Base-by-base conservation (phyloP, 2,888 invertebrate species). In the Hoplodrina ambigua region DNA sequence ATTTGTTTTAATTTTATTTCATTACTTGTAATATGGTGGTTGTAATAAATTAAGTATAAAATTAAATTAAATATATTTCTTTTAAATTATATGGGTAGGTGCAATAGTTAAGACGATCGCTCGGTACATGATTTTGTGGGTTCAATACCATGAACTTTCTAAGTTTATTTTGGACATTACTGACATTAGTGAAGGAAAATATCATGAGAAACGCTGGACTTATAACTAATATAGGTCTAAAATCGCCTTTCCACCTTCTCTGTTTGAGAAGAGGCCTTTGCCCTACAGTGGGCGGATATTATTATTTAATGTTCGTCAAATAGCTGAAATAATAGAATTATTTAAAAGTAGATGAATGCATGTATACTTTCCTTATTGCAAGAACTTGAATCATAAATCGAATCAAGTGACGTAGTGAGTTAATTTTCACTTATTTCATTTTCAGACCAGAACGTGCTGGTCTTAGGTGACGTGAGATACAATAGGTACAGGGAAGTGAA, bases 381-480 rank as follows among this genome's bases (percentile, higher is more conserved):
- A 4, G 4, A 8, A 13, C 13, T n/a, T 53, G 60, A 4, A 37
- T 46, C 10, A 6, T 19, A 30, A 4, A 17, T 15, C 2, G 19
- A 13, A 64, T 13, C 13, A n/a, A 49, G 1, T 30, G 15, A 8
- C 0, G n/a, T n/a, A 17, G 19, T 4, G 11, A 46, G 13, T 55
- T 49, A 53, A 53, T 41, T 44, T 11, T 56, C 1, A 20, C 58
- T 4, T 49, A 20, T 33, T 69, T 61, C 5, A 4, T 5, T 83
- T 81, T 19, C 73, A 83, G 84, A 25, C 0, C 73, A 68, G 11
- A 66, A 54, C 5, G 20, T 72, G 2, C 17, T 84, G 13, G 73
- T 84, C 0, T 46, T 83, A 19, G 84, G 84, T 25, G 73, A 77
- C 3, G 52, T 80, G 1, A 67, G 37, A 30, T 84, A 82, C 44